Evolutionary conservation across 35 echinoderm and acorn worm species (phyloP).

Genomic region (Apostichopus parvimensis): DNA sequence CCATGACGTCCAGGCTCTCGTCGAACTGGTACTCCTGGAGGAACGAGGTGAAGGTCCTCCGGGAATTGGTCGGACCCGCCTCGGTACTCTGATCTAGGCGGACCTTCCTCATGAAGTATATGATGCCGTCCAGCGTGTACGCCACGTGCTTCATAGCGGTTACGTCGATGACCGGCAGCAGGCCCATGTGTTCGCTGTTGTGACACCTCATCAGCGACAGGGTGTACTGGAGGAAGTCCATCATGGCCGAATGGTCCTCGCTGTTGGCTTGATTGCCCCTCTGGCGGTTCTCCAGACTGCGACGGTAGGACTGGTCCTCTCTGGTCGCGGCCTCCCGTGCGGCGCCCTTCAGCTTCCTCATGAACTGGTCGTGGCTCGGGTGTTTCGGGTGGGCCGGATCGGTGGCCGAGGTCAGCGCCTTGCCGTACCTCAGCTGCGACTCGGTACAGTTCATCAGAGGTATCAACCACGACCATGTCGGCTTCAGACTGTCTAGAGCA

Average conservation of each 20-base stretch:
- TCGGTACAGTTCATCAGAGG: constrained; percentile 97
- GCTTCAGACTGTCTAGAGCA: constrained; percentile 70
- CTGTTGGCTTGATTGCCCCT: constrained; percentile 59
- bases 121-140: constrained; percentile 82
- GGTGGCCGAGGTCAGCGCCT: constrained; percentile 78
- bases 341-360: constrained; percentile 74
- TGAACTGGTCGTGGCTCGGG: constrained; percentile 78
- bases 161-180: constrained; percentile 82
- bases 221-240: constrained; percentile 91
- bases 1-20: neutral
- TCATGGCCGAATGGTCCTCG: constrained; percentile 81
- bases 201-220: constrained; percentile 95
- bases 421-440: constrained; percentile 90
- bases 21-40: constrained; percentile 55
- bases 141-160: constrained; percentile 91
- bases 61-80: neutral
- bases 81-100: constrained; percentile 66
- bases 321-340: constrained; percentile 76
- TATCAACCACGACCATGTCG: constrained; percentile 90
- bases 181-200: constrained; percentile 85
- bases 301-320: constrained; percentile 80
- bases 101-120: constrained; percentile 89
- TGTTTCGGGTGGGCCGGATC: constrained; percentile 93
- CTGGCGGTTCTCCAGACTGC: constrained; percentile 83
- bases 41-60: constrained; percentile 25